Base-by-base conservation (phyloP, 2,113 vertebrate species). In the Serinus canaria region DNA sequence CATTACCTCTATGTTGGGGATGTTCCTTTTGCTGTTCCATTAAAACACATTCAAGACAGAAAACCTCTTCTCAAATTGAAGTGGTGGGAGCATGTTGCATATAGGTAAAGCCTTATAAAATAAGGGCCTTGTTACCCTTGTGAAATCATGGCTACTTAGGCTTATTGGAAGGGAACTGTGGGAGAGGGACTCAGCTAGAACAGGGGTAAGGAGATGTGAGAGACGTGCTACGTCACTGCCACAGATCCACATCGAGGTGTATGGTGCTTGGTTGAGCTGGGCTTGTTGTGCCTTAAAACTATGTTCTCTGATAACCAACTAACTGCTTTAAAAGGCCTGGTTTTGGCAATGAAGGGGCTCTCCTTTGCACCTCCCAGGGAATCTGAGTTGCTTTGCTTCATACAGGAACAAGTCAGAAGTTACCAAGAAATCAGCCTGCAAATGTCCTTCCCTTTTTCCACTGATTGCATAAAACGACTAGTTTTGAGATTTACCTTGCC, bases 321-420 rank as follows among this genome's bases (percentile, higher is more conserved):
- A 22, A 52, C 30, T n/a, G 23, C 37, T 43, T 52, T 0, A n/a
- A 63, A 78, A n/a, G 37, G 23, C 6, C 37, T 43, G 47, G 8
- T 12, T 63, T 52, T 52, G 23, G 18, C 31, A 52, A n/a, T 22
- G 13, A 52, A 43, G 10, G 10, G 9, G 31, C 17, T 52, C 30
- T 41, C 23, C 37, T 78, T 50, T n/a, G 30, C 47, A 52, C 37
- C 46, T 63, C 47, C 35, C 41, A 18, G 37, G 10, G 10, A 63
- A 47, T 78, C 59, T 16, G 35, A 50, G 13, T 78, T 0, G 0
- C 47, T 63, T 27, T 63, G 47, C 30, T 52, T 43, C 0, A 0
- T 52, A 13, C 37, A 43, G 47, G 37, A 43, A 50, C 10, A 27
- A 20, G 20, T 62, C 35, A 68, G 55, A 90, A 83, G 10, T 15